These are phyloP conservation scores for Carcina quercana DNA, from an alignment of 2,888 invertebrate genomes.

Conservation along the genomic window DNA sequence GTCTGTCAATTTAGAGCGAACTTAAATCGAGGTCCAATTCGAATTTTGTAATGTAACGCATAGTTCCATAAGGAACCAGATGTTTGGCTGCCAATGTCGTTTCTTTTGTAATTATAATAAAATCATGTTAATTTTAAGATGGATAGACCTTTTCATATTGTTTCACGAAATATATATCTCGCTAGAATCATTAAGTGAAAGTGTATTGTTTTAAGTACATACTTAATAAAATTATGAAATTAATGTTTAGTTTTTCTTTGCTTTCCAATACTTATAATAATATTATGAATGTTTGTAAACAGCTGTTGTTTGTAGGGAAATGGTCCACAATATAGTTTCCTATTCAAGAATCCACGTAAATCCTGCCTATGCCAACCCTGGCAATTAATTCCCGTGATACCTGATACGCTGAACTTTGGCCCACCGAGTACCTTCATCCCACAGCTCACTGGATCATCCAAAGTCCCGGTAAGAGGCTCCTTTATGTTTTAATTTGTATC, in stretches of 20 bases:
- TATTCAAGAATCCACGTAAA: constrained; percentile 61
- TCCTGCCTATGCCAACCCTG: constrained; percentile 68
- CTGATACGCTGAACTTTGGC: constrained; percentile 55
- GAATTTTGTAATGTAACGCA: constrained; percentile 52
- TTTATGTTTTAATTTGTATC: constrained; percentile 63
- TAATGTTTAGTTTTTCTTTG: constrained; percentile 33
- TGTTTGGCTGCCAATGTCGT: constrained; percentile 43
- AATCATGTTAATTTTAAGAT: constrained; percentile 68
- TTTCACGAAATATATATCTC: constrained; percentile 65
- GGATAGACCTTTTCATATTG: constrained; percentile 53
- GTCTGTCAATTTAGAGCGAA: constrained; percentile 47
- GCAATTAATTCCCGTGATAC: constrained; percentile 61
- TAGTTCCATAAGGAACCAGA: constrained; percentile 48
- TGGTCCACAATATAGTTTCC: constrained; percentile 37
- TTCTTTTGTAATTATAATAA: constrained; percentile 53
- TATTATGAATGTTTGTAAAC: background rate
- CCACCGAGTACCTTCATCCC: constrained; percentile 68
- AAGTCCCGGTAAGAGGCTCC: constrained; percentile 70
- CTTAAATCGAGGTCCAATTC: constrained; percentile 70
- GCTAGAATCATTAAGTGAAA: constrained; percentile 69
- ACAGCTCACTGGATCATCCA: constrained; percentile 69
- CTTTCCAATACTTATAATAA: background rate
- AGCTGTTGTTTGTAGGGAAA: background rate
- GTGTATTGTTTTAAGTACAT: constrained; percentile 65
- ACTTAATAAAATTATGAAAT: constrained; percentile 56